Evolutionary conservation across 2,888 invertebrate genomes (phyloP).

Genomic region (Gortyna flavago): DNA sequence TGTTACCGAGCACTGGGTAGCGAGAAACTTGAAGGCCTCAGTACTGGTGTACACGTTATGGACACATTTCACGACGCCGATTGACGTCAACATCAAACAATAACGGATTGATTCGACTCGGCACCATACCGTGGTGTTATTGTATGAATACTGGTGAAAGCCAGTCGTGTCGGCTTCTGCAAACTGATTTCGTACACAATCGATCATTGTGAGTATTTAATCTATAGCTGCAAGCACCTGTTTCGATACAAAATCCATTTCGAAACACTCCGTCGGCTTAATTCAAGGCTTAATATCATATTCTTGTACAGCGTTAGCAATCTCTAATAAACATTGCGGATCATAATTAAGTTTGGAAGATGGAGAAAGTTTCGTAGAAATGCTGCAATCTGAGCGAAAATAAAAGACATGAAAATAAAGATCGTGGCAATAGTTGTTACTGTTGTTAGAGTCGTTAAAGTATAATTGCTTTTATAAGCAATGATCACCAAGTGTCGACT

Average conservation of each 20-base stretch:
- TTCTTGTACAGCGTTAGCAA: constrained; percentile 8
- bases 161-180: constrained; percentile 67
- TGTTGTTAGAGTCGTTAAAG: constrained; percentile 64
- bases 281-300: constrained; percentile 14
- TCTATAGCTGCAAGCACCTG: constrained; percentile 35
- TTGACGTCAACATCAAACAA: constrained; percentile 82
- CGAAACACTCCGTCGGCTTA: constrained; percentile 10
- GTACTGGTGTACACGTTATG: constrained; percentile 48
- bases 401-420: constrained; percentile 58
- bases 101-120: constrained; percentile 77
- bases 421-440: constrained; percentile 62
- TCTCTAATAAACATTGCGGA: constrained; percentile 46
- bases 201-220: constrained; percentile 52
- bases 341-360: constrained; percentile 45
- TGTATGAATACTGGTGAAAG: constrained; percentile 76
- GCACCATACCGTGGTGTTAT: constrained; percentile 66
- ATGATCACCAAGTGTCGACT: constrained; percentile 68
- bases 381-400: constrained; percentile 50
- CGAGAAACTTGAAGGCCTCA: constrained; percentile 69
- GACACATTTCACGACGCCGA: constrained; percentile 68
- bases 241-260: constrained; percentile 24
- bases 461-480: constrained; percentile 71
- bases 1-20: constrained; percentile 66
- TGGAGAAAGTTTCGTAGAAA: constrained; percentile 54
- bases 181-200: constrained; percentile 64